phyloP scores from a whole-genome alignment of 2,888 invertebrate species.

The Melanchra persicariae region DNA sequence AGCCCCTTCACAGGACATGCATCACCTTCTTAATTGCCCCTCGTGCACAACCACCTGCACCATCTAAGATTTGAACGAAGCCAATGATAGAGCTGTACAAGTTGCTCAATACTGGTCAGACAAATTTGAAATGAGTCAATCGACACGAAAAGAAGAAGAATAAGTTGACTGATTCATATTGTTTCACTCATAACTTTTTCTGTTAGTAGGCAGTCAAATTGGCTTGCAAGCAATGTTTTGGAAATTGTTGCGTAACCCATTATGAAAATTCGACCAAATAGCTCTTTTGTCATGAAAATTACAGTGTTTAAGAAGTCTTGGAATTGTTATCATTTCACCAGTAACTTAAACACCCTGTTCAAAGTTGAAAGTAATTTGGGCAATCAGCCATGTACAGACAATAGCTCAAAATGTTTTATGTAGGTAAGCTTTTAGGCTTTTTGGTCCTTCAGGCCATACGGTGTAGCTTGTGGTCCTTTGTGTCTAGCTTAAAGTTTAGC shows the following conservation, averaged over 20 bases:
- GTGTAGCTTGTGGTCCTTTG: slow-evolving; percentile 76
- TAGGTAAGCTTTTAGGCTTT: slow-evolving; percentile 28
- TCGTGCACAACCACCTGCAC: too few relatives aligned
- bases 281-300: not conserved
- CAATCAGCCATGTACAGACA: slow-evolving; percentile 37
- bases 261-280: slow-evolving; percentile 3
- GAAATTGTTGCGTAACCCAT: not conserved
- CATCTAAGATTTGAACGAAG: too few relatives aligned
- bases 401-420: slow-evolving; percentile 28
- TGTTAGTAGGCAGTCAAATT: not conserved
- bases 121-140: too few relatives aligned
- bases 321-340: slow-evolving; percentile 3
- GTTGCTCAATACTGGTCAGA: too few relatives aligned
- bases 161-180: not conserved
- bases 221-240: not conserved
- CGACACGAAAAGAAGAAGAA: too few relatives aligned
- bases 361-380: slow-evolving; percentile 40
- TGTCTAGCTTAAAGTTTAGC: slow-evolving; percentile 69
- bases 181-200: not conserved
- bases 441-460: slow-evolving; percentile 72
- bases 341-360: slow-evolving; percentile 8
- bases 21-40: too few relatives aligned
- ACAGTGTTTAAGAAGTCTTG: slow-evolving; percentile 3
- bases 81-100: too few relatives aligned
- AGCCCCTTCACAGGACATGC: too few relatives aligned